Percentiles rank a stretch among this genome's conserved stretches.
Evolutionary conservation across 1,140 invertebrate species (phyloP).

Genomic region (Anadara kagoshimensis): DNA sequence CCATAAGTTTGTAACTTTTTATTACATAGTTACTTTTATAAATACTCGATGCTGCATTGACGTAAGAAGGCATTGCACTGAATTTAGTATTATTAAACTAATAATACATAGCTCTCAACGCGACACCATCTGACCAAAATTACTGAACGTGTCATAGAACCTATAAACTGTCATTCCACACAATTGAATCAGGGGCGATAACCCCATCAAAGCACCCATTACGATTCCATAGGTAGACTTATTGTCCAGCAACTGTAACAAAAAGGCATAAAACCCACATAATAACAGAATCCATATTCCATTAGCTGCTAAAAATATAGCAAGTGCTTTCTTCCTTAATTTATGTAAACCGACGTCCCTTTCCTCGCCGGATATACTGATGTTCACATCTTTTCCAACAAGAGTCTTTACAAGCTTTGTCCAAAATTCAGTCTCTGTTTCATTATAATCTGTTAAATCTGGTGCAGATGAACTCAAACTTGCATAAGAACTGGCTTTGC

Average conservation of each 20-base stretch:
- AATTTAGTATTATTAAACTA: too few relatives aligned
- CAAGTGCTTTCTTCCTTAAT: slow-evolving; percentile 32
- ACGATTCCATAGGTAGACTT: slow-evolving; percentile 47
- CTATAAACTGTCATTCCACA: slow-evolving; percentile 54
- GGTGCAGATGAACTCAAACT: slow-evolving; percentile 15
- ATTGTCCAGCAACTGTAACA: slow-evolving; percentile 13
- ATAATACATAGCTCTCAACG: too few relatives aligned
- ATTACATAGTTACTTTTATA: too few relatives aligned
- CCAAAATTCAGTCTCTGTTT: slow-evolving; percentile 48
- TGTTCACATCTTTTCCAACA: slow-evolving; percentile 39
- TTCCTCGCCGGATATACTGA: slow-evolving; percentile 33
- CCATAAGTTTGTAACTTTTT: too few relatives aligned
- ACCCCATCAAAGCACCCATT: slow-evolving; percentile 39
- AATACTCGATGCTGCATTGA: too few relatives aligned
- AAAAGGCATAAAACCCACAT: slow-evolving; percentile 38
- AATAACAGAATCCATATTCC: slow-evolving; percentile 43
- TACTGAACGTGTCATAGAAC: slow-evolving; percentile 28
- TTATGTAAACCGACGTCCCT: slow-evolving; percentile 33
- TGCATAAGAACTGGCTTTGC: slow-evolving; percentile 1
- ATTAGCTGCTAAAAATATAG: slow-evolving; percentile 38
- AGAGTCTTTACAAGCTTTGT: slow-evolving; percentile 20
- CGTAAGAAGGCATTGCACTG: too few relatives aligned
- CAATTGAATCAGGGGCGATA: slow-evolving; percentile 49
- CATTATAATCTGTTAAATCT: slow-evolving; percentile 30
- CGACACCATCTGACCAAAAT: slow-evolving; percentile 23